Percentiles rank a stretch among this genome's conserved stretches.
Evolutionary conservation across 2,888 invertebrate genomes (phyloP).

Genomic region (Stenolophus ochropezus): DNA sequence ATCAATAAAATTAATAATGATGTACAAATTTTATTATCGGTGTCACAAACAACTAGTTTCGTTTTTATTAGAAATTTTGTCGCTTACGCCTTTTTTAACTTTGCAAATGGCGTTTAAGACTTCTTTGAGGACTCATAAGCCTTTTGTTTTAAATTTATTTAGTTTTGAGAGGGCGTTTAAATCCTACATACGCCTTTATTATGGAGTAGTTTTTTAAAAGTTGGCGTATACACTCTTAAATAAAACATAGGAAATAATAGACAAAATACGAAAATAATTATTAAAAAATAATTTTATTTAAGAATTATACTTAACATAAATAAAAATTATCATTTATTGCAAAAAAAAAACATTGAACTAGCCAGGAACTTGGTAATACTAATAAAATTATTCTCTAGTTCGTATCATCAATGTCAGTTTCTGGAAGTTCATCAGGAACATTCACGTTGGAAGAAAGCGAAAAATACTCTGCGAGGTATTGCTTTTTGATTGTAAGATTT

Average conservation of each 20-base stretch:
- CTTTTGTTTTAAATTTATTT: neutral
- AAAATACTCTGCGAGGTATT: conserved; percentile 50
- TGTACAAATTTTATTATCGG: neutral
- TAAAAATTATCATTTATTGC: conserved; percentile 5
- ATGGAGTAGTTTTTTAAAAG: neutral
- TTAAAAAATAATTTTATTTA: neutral
- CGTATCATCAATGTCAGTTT: conserved; percentile 39
- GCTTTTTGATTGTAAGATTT: conserved; percentile 38
- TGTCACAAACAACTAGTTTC: neutral
- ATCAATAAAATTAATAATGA: neutral
- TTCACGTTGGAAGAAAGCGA: conserved; percentile 16
- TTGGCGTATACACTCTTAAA: neutral
- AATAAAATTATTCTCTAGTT: conserved; percentile 4
- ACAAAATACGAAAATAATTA: neutral
- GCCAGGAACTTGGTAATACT: neutral
- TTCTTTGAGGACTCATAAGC: neutral
- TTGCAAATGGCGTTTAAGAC: neutral
- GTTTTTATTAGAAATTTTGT: neutral
- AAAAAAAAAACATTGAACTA: neutral
- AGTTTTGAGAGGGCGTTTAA: neutral
- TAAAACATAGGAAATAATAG: neutral
- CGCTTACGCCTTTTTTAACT: conserved; percentile 7
- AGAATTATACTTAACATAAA: neutral
- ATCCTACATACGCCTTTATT: neutral
- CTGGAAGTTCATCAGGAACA: conserved; percentile 48